Evolutionary conservation across 2,797 vertebrate species (phyloP).

Genomic region (Gadopsis bispinosus): DNA sequence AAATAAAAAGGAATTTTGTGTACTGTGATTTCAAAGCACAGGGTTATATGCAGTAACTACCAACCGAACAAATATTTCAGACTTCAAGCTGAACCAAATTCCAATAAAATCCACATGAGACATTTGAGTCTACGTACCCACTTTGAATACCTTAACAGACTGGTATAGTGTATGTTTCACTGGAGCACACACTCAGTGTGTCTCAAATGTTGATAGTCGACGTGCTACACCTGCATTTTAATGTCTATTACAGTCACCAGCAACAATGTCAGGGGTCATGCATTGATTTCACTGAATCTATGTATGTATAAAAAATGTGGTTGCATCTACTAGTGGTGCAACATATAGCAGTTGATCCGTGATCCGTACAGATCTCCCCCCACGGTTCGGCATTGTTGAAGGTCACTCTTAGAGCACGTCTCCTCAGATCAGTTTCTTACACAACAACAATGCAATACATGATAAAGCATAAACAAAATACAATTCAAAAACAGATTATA

Average conservation of each 20-base stretch:
- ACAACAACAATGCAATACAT: too few relatives aligned
- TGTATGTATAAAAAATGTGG: background rate
- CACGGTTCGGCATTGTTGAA: too few relatives aligned
- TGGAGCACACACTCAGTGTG: background rate
- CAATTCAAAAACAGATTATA: too few relatives aligned
- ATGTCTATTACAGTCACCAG: slow-evolving; percentile 12
- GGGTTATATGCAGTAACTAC: background rate
- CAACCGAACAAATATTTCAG: slow-evolving; percentile 45
- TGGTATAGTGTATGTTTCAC: background rate
- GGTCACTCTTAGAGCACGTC: too few relatives aligned
- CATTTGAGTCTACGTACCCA: slow-evolving; percentile 8
- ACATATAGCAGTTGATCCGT: too few relatives aligned
- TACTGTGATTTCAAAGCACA: slow-evolving; percentile 41
- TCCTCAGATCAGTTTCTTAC: too few relatives aligned
- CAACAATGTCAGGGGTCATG: background rate
- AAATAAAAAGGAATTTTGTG: slow-evolving; percentile 28
- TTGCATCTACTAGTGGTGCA: background rate
- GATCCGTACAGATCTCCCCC: too few relatives aligned
- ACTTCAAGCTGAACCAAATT: background rate
- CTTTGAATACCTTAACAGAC: slow-evolving; percentile 14
- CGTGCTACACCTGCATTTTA: background rate
- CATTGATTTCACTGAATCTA: background rate
- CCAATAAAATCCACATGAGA: slow-evolving; percentile 21
- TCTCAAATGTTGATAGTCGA: background rate
- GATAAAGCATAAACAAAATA: too few relatives aligned